Evolutionary conservation across 2,888 invertebrate species (phyloP).

Genomic region (Heliconius charithonia): DNA sequence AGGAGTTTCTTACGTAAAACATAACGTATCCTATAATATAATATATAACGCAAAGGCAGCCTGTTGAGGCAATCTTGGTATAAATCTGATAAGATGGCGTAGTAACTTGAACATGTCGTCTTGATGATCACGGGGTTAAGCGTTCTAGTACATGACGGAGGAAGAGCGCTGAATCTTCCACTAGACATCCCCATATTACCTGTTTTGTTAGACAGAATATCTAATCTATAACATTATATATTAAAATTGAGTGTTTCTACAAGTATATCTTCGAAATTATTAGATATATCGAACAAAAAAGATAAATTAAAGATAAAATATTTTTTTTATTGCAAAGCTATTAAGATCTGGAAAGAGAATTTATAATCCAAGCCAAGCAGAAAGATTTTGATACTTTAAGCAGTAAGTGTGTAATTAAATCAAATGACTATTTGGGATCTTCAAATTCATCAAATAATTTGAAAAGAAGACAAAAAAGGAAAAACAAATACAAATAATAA

Average conservation of each 20-base stretch:
- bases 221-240: neutral
- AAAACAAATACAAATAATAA: no score
- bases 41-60: constrained; percentile 98
- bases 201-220: constrained; percentile 59
- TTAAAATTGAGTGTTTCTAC: neutral
- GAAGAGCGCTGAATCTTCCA: constrained; percentile 98
- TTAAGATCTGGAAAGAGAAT: no score
- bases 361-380: no score
- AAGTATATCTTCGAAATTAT: neutral
- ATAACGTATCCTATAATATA: constrained; percentile 99
- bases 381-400: no score
- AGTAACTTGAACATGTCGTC: constrained; percentile 97
- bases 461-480: no score
- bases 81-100: constrained; percentile 95
- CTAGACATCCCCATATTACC: constrained; percentile 98
- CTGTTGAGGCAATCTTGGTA: constrained; percentile 96
- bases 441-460: neutral
- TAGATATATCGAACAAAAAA: neutral
- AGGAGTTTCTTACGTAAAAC: constrained; percentile 98
- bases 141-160: constrained; percentile 97
- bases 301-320: no score
- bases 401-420: no score
- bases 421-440: no score
- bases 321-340: neutral
- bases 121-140: constrained; percentile 95